Conservation (phyloP, 2,113 vertebrate species). For the human region DNA sequence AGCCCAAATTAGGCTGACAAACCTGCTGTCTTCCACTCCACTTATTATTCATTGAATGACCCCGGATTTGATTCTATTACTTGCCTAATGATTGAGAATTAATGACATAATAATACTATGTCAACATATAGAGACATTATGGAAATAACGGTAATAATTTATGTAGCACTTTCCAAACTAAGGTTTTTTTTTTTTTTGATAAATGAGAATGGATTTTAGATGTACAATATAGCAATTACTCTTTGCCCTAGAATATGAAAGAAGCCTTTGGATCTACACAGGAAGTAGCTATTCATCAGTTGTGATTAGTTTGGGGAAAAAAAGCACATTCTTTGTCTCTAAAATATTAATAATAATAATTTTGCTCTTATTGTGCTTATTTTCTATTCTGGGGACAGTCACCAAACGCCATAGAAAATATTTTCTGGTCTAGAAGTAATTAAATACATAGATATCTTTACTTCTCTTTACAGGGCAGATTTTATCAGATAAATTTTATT, state of each 20-base stretch:
- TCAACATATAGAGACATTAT: conserved; percentile 43
- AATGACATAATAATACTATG: conserved; percentile 45
- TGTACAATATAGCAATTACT: conserved; percentile 62
- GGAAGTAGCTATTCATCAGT: conserved; percentile 65
- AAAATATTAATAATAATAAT: conserved; percentile 64
- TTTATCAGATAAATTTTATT: not conserved
- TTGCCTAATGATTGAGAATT: conserved; percentile 46
- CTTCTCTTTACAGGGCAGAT: conserved; percentile 3
- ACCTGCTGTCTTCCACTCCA: not conserved
- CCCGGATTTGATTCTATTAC: not conserved
- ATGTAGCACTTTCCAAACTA: conserved; percentile 43
- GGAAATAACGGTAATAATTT: conserved; percentile 65
- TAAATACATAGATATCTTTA: not conserved
- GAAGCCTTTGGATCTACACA: conserved; percentile 51
- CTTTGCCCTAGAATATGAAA: conserved; percentile 62
- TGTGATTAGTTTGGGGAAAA: conserved; percentile 53
- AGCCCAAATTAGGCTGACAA: conserved; percentile 37
- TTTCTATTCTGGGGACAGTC: conserved; percentile 31
- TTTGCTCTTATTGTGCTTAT: conserved; percentile 46
- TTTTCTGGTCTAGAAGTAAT: conserved; percentile 11
- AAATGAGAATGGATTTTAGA: conserved; percentile 66
- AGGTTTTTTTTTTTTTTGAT: conserved; percentile 46
- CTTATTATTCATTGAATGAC: not conserved
- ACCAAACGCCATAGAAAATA: not conserved
- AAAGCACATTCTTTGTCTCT: conserved; percentile 40